These are phyloP conservation scores for Diabrotica balteata DNA, from an alignment of 2,888 invertebrate species.

Conservation along the genomic window DNA sequence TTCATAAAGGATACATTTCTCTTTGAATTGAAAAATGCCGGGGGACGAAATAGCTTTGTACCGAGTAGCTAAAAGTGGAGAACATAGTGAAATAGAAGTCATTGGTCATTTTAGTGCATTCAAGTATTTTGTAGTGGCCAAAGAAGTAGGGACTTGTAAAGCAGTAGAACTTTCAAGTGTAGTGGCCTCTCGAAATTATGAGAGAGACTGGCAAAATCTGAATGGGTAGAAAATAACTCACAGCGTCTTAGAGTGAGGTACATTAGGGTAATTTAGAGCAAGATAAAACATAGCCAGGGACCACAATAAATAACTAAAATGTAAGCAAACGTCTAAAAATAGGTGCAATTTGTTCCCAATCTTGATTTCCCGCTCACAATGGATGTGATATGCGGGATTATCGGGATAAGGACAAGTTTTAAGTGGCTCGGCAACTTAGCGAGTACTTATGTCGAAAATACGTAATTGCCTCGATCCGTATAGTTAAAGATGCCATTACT, in stretches of 20 bases:
- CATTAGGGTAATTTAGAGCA: slow-evolving; percentile 48
- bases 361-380: slow-evolving; percentile 47
- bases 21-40: slow-evolving; percentile 14
- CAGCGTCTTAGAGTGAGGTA: slow-evolving; percentile 45
- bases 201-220: slow-evolving; percentile 30
- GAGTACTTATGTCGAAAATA: slow-evolving; percentile 45
- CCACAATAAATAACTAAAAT: slow-evolving; percentile 48
- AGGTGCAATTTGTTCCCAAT: slow-evolving; percentile 47
- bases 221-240: slow-evolving; percentile 45
- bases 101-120: slow-evolving; percentile 35
- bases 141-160: slow-evolving; percentile 34
- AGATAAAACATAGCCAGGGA: slow-evolving; percentile 47
- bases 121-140: slow-evolving; percentile 33
- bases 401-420: slow-evolving; percentile 46
- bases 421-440: slow-evolving; percentile 43
- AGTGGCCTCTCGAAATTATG: slow-evolving; percentile 33
- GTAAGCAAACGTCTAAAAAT: slow-evolving; percentile 48
- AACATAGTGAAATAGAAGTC: slow-evolving; percentile 29
- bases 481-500: slow-evolving; percentile 33
- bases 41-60: slow-evolving; percentile 23
- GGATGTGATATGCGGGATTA: slow-evolving; percentile 50
- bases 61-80: slow-evolving; percentile 26
- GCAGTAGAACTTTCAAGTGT: slow-evolving; percentile 35
- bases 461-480: slow-evolving; percentile 44
- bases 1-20: slow-evolving; percentile 7